phyloP scores from a whole-genome alignment of 2,888 invertebrate genomes.

The Mycogona germanica region DNA sequence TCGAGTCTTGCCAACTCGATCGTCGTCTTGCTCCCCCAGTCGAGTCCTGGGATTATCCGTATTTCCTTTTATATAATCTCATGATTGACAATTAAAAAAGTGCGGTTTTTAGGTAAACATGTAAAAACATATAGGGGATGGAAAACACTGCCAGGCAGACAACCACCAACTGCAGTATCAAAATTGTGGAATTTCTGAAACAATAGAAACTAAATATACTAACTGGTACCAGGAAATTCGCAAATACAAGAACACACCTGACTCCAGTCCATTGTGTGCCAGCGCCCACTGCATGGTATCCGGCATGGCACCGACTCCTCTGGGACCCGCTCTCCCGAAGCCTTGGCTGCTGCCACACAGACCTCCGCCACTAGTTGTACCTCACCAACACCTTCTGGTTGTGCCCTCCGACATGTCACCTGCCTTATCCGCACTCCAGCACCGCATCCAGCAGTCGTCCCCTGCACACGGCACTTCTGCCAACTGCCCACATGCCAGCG shows the following conservation, averaged over 20 bases:
- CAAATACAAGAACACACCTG: slow-evolving; percentile 4
- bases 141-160: no score
- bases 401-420: background rate
- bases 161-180: no score
- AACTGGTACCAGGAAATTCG: no score
- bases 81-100: no score
- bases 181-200: no score
- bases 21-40: no score
- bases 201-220: no score
- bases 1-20: no score
- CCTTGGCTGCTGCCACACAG: background rate
- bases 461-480: background rate
- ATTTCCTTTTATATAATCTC: no score
- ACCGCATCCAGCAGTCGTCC: slow-evolving; percentile 1
- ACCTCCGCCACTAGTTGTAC: background rate
- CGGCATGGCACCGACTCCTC: background rate
- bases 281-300: slow-evolving; percentile 4
- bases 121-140: no score
- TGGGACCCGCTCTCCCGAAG: background rate
- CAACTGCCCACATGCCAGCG: slow-evolving; percentile 4
- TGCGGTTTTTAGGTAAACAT: no score
- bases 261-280: slow-evolving; percentile 3
- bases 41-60: no score
- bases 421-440: background rate
- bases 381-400: background rate